phyloP scores from a whole-genome alignment of 2,888 invertebrate species.

The Mimas tiliae region DNA sequence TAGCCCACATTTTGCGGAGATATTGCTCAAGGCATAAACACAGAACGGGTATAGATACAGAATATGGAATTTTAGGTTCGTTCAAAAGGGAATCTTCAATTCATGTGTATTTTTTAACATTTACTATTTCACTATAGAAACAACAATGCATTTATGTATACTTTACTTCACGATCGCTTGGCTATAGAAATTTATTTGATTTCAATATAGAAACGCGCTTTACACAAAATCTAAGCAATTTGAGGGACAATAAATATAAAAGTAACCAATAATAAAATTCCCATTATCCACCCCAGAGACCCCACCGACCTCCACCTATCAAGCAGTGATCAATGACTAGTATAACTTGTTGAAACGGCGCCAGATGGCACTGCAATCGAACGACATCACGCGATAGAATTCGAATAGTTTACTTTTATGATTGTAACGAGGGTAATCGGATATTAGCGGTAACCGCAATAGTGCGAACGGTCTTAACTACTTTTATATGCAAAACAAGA shows the following conservation, averaged over 20 bases:
- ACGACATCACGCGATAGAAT: constrained; percentile 48
- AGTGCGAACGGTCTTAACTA: constrained; percentile 13
- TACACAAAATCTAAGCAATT: not conserved
- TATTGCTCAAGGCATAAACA: too few relatives aligned
- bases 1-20: too few relatives aligned
- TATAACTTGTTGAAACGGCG: constrained; percentile 31
- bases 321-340: constrained; percentile 26
- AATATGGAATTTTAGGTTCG: too few relatives aligned
- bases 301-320: constrained; percentile 17
- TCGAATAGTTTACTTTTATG: constrained; percentile 45
- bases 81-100: too few relatives aligned
- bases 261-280: constrained; percentile 30
- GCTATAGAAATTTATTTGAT: too few relatives aligned
- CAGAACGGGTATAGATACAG: too few relatives aligned
- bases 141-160: too few relatives aligned
- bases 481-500: constrained; percentile 14
- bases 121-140: too few relatives aligned
- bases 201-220: not conserved
- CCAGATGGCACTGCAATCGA: constrained; percentile 53
- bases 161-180: too few relatives aligned
- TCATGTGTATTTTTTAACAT: too few relatives aligned
- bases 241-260: constrained; percentile 37
- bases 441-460: constrained; percentile 35
- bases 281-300: constrained; percentile 25
- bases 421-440: constrained; percentile 33